These are phyloP conservation scores for Polypedilum vanderplanki DNA, from an alignment of 1,140 invertebrate species.

Conservation along the genomic window DNA sequence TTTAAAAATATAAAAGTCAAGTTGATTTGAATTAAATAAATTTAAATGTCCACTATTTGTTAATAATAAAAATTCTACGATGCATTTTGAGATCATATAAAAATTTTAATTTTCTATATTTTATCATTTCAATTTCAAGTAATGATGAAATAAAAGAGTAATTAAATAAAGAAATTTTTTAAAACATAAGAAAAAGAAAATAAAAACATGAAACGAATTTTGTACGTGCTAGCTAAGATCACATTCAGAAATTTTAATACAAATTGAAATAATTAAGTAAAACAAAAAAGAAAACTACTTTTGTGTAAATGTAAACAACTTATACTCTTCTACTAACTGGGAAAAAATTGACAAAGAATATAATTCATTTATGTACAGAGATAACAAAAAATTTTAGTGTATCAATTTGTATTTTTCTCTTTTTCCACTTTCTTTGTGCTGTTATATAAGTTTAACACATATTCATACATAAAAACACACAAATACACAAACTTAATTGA, in stretches of 20 bases:
- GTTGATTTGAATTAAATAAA: too few species aligned
- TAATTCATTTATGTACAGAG: background rate
- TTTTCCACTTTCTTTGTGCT: too few species aligned
- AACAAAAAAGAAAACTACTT: background rate
- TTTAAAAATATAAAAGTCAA: too few species aligned
- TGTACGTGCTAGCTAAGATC: background rate
- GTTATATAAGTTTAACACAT: background rate
- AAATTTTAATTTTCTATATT: too few species aligned
- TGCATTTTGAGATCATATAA: too few species aligned
- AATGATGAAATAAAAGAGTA: too few species aligned
- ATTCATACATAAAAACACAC: background rate
- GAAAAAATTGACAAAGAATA: background rate
- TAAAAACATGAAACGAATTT: constrained; percentile 23
- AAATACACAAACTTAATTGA: background rate
- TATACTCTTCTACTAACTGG: background rate
- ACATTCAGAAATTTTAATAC: constrained; percentile 3
- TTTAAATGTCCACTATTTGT: too few species aligned
- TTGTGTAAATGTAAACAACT: constrained; percentile 6
- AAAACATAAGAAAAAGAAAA: background rate
- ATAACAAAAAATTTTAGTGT: background rate
- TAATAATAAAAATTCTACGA: too few species aligned
- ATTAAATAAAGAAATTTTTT: background rate
- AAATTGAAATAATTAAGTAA: background rate
- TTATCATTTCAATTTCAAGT: too few species aligned
- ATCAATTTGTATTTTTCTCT: background rate